These are phyloP conservation scores for Archivesica marissinica DNA, from an alignment of 1,140 invertebrate genomes.

Conservation along the genomic window DNA sequence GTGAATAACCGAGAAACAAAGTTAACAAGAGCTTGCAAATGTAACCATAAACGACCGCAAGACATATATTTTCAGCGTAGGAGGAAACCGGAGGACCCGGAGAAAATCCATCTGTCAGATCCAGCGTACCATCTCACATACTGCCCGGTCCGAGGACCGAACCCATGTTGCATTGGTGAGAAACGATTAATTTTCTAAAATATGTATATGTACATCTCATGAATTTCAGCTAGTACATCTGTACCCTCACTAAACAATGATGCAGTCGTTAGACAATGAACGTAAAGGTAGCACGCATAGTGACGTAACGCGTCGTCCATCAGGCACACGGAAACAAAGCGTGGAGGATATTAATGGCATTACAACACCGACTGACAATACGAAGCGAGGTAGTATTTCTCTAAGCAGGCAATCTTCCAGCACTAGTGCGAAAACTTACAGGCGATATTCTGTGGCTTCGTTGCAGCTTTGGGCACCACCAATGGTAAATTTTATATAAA, in stretches of 20 bases:
- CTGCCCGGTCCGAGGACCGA: no score
- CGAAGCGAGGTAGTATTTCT: not conserved
- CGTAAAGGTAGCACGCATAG: not conserved
- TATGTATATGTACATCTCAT: no score
- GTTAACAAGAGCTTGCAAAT: no score
- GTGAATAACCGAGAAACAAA: no score
- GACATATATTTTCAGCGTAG: no score
- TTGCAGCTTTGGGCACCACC: constrained; percentile 9
- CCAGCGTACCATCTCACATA: no score
- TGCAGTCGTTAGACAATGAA: not conserved
- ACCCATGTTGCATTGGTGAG: no score
- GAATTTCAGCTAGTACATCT: no score
- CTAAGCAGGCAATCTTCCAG: not conserved
- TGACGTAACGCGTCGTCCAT: constrained; percentile 5
- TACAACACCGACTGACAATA: not conserved
- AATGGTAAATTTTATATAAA: not conserved
- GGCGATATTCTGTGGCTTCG: constrained; percentile 13
- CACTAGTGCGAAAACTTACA: not conserved
- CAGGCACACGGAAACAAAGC: not conserved
- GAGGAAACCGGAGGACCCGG: no score
- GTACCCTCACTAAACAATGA: not conserved
- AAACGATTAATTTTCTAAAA: no score
- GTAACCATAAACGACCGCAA: no score
- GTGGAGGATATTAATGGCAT: not conserved
- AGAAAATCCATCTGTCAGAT: no score